Conservation (phyloP, 2,113 vertebrate species). For the Chauna torquata region DNA sequence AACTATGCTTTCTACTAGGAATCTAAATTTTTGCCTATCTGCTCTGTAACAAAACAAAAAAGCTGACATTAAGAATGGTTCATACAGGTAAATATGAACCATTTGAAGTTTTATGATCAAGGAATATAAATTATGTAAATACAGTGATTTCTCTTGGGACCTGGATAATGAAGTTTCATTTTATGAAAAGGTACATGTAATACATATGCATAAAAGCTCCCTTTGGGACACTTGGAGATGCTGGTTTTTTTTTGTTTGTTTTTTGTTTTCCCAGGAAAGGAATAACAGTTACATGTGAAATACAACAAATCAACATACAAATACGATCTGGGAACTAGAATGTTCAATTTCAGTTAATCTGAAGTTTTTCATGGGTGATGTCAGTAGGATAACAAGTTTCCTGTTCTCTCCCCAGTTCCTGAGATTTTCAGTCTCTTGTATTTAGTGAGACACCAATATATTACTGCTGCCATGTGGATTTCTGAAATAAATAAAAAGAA, state of each 20-base stretch:
- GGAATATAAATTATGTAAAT: background rate
- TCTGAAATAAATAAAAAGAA: background rate
- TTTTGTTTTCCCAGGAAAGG: background rate
- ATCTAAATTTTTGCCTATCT: background rate
- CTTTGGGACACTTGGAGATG: background rate
- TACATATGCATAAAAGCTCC: background rate
- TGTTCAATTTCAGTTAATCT: background rate
- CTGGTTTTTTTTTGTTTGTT: background rate
- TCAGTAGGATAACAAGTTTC: background rate
- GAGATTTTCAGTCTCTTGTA: background rate
- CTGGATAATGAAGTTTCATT: background rate
- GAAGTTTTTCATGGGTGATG: background rate
- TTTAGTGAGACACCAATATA: background rate
- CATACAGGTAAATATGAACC: background rate
- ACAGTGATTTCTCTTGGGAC: background rate
- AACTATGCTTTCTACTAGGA: background rate
- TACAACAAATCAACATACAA: background rate
- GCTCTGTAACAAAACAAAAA: background rate
- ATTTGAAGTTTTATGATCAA: background rate
- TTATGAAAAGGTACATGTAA: background rate
- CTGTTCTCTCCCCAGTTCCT: background rate
- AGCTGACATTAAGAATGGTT: background rate
- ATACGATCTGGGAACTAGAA: background rate
- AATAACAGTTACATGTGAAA: background rate
- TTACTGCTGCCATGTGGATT: background rate